These are phyloP conservation scores for Melinaea marsaeus DNA, from an alignment of 2,888 invertebrate genomes.

Conservation along the genomic window DNA sequence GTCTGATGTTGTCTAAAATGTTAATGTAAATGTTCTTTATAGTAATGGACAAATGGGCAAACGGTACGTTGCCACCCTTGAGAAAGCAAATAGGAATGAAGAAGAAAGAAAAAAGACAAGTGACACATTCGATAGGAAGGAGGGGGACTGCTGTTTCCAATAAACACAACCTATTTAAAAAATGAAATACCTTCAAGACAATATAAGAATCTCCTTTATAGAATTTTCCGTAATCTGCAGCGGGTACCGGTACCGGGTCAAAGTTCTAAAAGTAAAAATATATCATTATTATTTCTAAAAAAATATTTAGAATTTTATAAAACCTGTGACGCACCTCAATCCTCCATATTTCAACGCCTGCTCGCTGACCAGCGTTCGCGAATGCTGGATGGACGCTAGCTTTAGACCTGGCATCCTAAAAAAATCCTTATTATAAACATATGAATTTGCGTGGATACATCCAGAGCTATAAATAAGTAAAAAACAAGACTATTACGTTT, in stretches of 20 bases:
- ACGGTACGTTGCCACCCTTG: background rate
- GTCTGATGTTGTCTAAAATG: conserved; percentile 81
- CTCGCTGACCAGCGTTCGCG: conserved; percentile 81
- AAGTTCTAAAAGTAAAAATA: conserved; percentile 81
- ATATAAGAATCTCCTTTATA: conserved; percentile 92
- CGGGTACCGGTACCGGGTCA: conserved; percentile 85
- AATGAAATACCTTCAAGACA: conserved; percentile 82
- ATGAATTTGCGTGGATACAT: too few species aligned
- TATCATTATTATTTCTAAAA: background rate
- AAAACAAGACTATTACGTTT: too few species aligned
- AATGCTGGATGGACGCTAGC: conserved; percentile 81
- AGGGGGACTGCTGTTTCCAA: background rate
- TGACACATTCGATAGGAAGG: too few species aligned
- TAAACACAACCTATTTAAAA: too few species aligned
- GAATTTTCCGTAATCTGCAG: conserved; percentile 88
- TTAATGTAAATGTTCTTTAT: background rate
- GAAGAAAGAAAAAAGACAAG: too few species aligned
- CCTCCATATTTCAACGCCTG: conserved; percentile 88
- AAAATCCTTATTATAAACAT: conserved; percentile 14
- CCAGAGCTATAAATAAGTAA: too few species aligned
- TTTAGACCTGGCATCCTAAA: conserved; percentile 61
- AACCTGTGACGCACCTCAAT: conserved; percentile 81
- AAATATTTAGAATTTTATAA: conserved; percentile 15
- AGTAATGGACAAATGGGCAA: too few species aligned
- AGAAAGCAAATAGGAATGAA: too few species aligned